Evolutionary conservation across 2,797 vertebrate species (phyloP).

Genomic region (Periparus ater): DNA sequence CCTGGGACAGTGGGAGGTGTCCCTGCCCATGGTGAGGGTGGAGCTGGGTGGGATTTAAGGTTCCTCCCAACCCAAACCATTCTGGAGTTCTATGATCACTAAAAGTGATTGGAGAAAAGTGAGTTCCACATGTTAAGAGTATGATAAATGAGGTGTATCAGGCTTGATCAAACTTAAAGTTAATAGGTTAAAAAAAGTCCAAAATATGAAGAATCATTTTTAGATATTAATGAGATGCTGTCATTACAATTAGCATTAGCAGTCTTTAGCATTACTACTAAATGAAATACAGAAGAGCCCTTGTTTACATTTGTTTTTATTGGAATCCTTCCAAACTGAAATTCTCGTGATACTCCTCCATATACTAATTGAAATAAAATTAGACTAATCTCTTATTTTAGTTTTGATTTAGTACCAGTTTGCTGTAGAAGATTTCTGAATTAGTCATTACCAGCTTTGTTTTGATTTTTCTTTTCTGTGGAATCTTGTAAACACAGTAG

Average conservation of each 20-base stretch:
- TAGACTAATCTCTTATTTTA: neutral
- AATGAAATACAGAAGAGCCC: neutral
- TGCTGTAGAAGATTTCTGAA: neutral
- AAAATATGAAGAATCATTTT: neutral
- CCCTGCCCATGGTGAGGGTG: neutral
- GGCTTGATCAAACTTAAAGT: neutral
- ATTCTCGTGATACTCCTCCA: neutral
- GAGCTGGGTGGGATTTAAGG: rapidly evolving
- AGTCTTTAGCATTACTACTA: neutral
- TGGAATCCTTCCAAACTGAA: neutral
- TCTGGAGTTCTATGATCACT: rapidly evolving
- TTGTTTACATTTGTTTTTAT: neutral
- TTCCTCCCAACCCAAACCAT: neutral
- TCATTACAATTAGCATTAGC: neutral
- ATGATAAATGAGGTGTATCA: neutral
- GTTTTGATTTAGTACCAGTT: neutral
- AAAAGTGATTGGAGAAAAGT: rapidly evolving
- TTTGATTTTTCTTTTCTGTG: neutral
- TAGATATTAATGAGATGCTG: neutral
- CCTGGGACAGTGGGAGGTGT: neutral
- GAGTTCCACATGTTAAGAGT: neutral
- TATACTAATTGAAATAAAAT: neutral
- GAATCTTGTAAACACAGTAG: neutral
- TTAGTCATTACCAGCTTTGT: neutral
- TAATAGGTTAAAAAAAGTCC: neutral